Conservation (phyloP, 2,888 invertebrate species). For the Penaeus monodon region DNA sequence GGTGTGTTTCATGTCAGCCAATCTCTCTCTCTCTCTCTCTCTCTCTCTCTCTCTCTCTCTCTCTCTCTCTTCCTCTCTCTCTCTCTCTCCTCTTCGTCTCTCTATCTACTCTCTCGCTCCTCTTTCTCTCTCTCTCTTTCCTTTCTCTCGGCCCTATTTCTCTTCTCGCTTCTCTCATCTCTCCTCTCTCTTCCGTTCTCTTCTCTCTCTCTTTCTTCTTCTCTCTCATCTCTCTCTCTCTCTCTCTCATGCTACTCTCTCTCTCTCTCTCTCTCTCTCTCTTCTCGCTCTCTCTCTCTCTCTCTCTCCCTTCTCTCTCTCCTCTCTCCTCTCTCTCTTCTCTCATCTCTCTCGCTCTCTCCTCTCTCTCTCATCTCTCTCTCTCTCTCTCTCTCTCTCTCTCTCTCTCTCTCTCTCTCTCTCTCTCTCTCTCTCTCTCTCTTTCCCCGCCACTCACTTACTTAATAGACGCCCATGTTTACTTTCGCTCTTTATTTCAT, state of each 20-base stretch:
- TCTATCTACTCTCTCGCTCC: neutral
- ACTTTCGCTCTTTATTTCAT: no score
- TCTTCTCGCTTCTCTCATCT: neutral
- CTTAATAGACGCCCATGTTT: no score
- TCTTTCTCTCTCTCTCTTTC: neutral
- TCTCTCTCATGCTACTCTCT: neutral
- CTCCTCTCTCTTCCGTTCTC: neutral
- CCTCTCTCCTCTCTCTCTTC: no score
- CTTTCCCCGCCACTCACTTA: no score
- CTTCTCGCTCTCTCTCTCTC: neutral
- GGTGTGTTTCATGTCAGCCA: neutral
- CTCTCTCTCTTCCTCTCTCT: conserved; percentile 23
- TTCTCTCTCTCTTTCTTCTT: neutral
- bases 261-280: neutral
- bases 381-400: no score
- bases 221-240: neutral
- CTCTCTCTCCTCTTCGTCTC: neutral
- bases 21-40: conserved; percentile 4
- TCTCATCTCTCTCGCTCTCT: no score
- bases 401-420: no score
- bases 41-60: conserved; percentile 2
- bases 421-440: no score
- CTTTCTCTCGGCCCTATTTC: neutral
- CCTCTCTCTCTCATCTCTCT: no score
- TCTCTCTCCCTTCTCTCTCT: no score